These are phyloP conservation scores for Tanytarsus gracilentus DNA, from an alignment of 2,888 invertebrate genomes.

Conservation along the genomic window DNA sequence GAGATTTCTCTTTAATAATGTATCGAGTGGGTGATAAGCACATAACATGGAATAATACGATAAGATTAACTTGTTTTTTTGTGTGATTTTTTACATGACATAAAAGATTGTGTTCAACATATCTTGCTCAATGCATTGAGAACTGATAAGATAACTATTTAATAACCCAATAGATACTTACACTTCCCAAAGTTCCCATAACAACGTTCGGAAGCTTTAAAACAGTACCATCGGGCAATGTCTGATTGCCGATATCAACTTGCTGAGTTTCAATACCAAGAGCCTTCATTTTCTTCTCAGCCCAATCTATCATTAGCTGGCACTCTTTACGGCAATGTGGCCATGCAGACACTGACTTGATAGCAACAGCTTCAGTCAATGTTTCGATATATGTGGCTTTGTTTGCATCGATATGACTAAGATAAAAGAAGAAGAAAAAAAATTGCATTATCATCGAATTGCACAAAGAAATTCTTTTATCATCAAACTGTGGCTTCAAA, in stretches of 20 bases:
- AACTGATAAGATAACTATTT: too few relatives aligned
- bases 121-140: too few relatives aligned
- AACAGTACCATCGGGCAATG: slow-evolving; percentile 57
- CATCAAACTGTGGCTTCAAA: not conserved
- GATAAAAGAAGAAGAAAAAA: not conserved
- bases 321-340: slow-evolving; percentile 72
- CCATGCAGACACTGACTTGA: slow-evolving; percentile 92
- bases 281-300: slow-evolving; percentile 54
- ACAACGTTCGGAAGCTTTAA: slow-evolving; percentile 80
- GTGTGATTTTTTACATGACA: too few relatives aligned
- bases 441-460: slow-evolving; percentile 16
- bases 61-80: too few relatives aligned
- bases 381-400: slow-evolving; percentile 65
- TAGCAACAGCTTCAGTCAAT: slow-evolving; percentile 78
- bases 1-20: too few relatives aligned
- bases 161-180: slow-evolving; percentile 36
- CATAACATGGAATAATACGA: too few relatives aligned
- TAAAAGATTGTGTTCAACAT: too few relatives aligned
- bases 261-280: slow-evolving; percentile 64
- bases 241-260: slow-evolving; percentile 67
- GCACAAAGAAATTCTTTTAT: not conserved
- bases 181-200: slow-evolving; percentile 65
- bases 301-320: slow-evolving; percentile 77
- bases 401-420: slow-evolving; percentile 74
- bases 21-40: too few relatives aligned